Base-by-base conservation (phyloP, 1,140 invertebrate species). In the Trichonephila inaurata region DNA sequence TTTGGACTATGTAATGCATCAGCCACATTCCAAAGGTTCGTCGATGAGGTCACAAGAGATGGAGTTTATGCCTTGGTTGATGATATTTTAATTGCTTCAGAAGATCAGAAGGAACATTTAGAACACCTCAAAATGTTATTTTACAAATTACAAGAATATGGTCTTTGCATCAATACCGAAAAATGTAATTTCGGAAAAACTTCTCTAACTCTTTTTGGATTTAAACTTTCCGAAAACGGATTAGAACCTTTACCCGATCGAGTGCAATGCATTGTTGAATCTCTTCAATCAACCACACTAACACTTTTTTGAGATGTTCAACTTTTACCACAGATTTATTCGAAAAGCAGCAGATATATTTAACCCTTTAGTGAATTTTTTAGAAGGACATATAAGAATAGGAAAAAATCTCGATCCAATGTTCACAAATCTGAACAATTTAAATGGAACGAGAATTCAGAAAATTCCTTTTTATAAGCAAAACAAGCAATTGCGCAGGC, bases 71-170 rank as follows among this genome's bases (percentile, higher is more conserved):
- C 95, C 0, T 97, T 96, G 94, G 87, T 97, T 0, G 96, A 97
- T 93, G 97, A 97, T 94, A 95, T 97, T 60, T 95, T 96, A 6
- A 95, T 97, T 12, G 96, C 95, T 62, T 95, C 95, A 0, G 86
- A 95, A 8, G 91, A 93, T 40, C 94, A 94, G 83, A 94, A 95
- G 12, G 94, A 95, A 24, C 96, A 96, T 88, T 72, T 95, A 0
- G 44, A 82, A 19, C 95, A 96, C 90, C 77, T 96, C 2, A 62
- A 91, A 14, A 51, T 93, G 28, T 94, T 96, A 1, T 95, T 96
- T 33, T n/a, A 94, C n/a, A 82, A 95, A 5, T 94, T 96, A 4
- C 10, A 83, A 10, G 19, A 58, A 64, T 64, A 21, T 64, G 16
- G 62, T 21, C 21, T 21, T 64, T 3, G 5, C 62, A 64, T 64